A percentile compares a stretch with the other conserved stretches of the same genome.
These are phyloP conservation scores for Tipula helvola DNA, from an alignment of 2,888 invertebrate genomes.

Conservation along the genomic window DNA sequence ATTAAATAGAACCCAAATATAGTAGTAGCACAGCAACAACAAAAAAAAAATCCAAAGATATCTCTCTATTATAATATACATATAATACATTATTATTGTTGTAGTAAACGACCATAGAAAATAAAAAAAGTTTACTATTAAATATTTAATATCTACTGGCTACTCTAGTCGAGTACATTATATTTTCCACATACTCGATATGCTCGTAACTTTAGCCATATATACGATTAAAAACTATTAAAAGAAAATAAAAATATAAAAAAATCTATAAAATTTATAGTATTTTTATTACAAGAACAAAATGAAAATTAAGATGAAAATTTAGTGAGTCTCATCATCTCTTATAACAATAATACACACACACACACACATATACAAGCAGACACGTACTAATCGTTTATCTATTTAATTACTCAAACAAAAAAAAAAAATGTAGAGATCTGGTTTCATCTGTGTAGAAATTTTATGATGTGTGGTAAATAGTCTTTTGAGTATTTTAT, in stretches of 20 bases:
- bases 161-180: not conserved
- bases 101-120: not conserved
- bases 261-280: not conserved
- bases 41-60: not conserved
- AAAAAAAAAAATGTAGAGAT: not conserved
- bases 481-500: not conserved
- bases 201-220: not conserved
- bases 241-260: not conserved
- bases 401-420: not conserved
- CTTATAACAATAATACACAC: not conserved
- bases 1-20: not conserved
- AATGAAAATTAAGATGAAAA: slow-evolving; percentile 4
- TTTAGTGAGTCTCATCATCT: not conserved
- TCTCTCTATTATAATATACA: not conserved
- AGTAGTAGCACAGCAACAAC: not conserved
- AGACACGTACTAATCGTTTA: not conserved
- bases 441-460: not conserved
- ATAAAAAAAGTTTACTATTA: not conserved
- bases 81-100: not conserved
- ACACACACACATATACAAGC: not conserved
- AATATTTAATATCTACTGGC: not conserved
- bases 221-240: not conserved
- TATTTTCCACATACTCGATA: not conserved
- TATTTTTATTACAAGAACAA: not conserved
- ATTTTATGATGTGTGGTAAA: slow-evolving; percentile 4